Conservation (phyloP, 2,888 invertebrate genomes). For the Tiliacea aurago region DNA sequence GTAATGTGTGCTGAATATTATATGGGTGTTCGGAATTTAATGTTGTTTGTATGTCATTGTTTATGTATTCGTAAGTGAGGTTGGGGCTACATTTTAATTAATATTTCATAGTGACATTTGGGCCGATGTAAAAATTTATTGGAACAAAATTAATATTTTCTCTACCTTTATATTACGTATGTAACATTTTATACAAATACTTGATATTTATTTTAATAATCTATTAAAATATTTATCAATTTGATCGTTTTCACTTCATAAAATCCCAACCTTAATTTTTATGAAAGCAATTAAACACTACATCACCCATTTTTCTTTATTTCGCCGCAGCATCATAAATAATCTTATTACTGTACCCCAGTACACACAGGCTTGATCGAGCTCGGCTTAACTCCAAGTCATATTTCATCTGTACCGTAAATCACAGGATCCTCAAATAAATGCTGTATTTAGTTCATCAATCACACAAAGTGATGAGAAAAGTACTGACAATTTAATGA, state of each 20-base stretch:
- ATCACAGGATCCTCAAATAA: conserved; percentile 40
- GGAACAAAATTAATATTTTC: not conserved
- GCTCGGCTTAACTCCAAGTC: conserved; percentile 2
- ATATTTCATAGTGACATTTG: not conserved
- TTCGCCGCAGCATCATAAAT: conserved; percentile 37
- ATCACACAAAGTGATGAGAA: conserved; percentile 37
- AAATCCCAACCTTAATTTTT: no score
- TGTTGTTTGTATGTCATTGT: conserved; percentile 17
- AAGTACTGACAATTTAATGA: conserved; percentile 34
- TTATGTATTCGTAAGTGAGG: conserved; percentile 19
- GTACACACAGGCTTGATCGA: not conserved
- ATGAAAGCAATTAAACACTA: no score
- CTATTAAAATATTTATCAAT: not conserved
- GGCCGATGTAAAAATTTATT: not conserved
- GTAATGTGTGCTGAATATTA: conserved; percentile 42
- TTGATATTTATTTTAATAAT: not conserved
- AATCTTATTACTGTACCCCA: conserved; percentile 2
- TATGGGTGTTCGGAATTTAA: conserved; percentile 43
- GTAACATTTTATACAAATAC: not conserved
- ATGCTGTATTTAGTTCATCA: conserved; percentile 41
- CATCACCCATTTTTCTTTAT: conserved; percentile 9
- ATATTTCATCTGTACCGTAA: conserved; percentile 39
- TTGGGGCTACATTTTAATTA: not conserved
- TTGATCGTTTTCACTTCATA: not conserved
- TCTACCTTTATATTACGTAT: not conserved